Evolutionary conservation across 2,113 vertebrate species (phyloP), one percentile per base, ranked within the genome.

Genomic region (Austrofundulus limnaeus): DNA sequence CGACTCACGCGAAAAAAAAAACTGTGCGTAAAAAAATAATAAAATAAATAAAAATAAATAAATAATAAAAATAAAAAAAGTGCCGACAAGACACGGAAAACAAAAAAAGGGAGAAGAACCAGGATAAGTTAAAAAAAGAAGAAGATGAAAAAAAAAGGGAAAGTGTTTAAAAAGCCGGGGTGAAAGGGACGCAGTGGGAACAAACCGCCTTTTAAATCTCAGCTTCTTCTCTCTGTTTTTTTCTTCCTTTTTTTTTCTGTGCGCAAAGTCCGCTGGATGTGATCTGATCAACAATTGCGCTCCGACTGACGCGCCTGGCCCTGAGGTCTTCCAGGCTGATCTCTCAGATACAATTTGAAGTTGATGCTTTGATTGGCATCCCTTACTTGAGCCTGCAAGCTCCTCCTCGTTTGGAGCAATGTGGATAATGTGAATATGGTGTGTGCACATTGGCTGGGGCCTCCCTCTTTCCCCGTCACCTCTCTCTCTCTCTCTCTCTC

Each of bases 331-430:
- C 92, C 88, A 90, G 94, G 94, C 96, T 94, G 94, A 95, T 96
- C 95, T 94, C 92, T 94, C 94, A 94, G 94, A 95, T 95, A 94
- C 95, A 94, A 96, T 96, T 96, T 96, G 95, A 96, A 97, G 95
- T 96, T 96, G 95, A 96, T 94, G 94, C 94, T 94, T 96, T 97
- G 95, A 97, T 96, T 97, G 96, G 95, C 95, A 95, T 92, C 83
- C 86, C 92, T 79, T 92, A 92, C 94, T 93, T 89, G 90, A 94
- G 93, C 94, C 94, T 69, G 84, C 91, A 94, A 89, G 95, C 95
- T 75, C 95, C 95, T 94, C 95, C 95, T 93, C 88, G 87, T 90
- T 89, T 80, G 86, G 90, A 91, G 90, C 91, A 78, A 88, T 84
- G 88, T 83, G 88, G 83, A 85, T 85, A 87, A 92, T 92, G 92